These are phyloP conservation scores for Brachypterus glaber DNA, from an alignment of 2,888 invertebrate genomes.

Conservation along the genomic window DNA sequence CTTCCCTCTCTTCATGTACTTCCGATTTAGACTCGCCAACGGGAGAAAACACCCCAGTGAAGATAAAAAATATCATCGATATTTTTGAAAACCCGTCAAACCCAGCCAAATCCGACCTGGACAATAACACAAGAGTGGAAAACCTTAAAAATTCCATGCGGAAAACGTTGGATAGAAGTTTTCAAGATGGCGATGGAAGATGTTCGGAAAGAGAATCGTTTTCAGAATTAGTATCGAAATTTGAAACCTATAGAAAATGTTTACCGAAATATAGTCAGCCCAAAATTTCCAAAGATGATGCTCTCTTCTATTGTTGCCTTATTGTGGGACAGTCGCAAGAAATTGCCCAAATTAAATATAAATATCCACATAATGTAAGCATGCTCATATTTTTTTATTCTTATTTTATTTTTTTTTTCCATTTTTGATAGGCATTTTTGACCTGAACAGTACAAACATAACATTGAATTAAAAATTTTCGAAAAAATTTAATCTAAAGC, in stretches of 20 bases:
- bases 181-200: conserved; percentile 14
- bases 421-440: conserved; percentile 4
- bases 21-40: conserved; percentile 41
- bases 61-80: conserved; percentile 33
- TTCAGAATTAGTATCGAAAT: conserved; percentile 30
- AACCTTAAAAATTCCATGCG: conserved; percentile 27
- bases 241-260: conserved; percentile 40
- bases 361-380: conserved; percentile 58
- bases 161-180: conserved; percentile 29
- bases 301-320: conserved; percentile 57
- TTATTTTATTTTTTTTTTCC: too few species aligned
- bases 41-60: conserved; percentile 28
- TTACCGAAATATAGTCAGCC: conserved; percentile 51
- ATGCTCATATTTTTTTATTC: conserved; percentile 12
- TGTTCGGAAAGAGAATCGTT: conserved; percentile 14
- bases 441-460: too few species aligned
- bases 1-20: conserved; percentile 35
- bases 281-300: conserved; percentile 35
- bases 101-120: conserved; percentile 29
- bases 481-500: too few species aligned
- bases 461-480: too few species aligned
- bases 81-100: conserved; percentile 33
- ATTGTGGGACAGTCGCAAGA: conserved; percentile 58
- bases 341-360: conserved; percentile 60
- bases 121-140: conserved; percentile 25